Percentiles rank a stretch among this genome's conserved stretches.
Evolutionary conservation across 2,888 invertebrate species (phyloP).

Genomic region (Tiliacea citrago): DNA sequence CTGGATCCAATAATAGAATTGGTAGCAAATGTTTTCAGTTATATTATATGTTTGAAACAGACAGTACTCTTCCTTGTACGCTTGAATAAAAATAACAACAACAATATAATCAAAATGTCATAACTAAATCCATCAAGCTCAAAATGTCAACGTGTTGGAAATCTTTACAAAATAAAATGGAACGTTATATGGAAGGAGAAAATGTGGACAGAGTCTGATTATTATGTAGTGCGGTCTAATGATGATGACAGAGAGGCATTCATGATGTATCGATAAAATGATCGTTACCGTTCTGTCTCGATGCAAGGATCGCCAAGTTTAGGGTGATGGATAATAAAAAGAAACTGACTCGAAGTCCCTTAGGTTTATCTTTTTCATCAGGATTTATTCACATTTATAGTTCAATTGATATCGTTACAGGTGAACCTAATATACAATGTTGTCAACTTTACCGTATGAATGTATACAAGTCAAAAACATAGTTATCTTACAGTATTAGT

Average conservation of each 20-base stretch:
- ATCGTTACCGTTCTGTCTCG: conserved; percentile 89
- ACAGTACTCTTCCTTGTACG: conserved; percentile 83
- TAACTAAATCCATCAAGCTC: conserved; percentile 84
- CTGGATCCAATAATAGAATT: conserved; percentile 64
- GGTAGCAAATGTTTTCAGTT: background rate
- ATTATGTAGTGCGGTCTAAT: conserved; percentile 86
- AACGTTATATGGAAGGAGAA: conserved; percentile 83
- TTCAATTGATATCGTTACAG: conserved; percentile 86
- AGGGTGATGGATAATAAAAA: conserved; percentile 84
- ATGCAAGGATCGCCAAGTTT: conserved; percentile 87
- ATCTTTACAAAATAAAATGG: conserved; percentile 78
- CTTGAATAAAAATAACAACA: conserved; percentile 76
- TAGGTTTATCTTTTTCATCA: conserved; percentile 83
- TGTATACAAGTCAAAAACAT: conserved; percentile 91
- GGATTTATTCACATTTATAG: conserved; percentile 90
- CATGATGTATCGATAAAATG: conserved; percentile 90
- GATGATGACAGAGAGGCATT: conserved; percentile 90
- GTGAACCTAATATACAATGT: conserved; percentile 88
- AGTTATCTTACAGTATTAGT: conserved; percentile 87
- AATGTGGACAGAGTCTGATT: conserved; percentile 85
- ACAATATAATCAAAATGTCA: conserved; percentile 74
- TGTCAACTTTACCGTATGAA: conserved; percentile 87
- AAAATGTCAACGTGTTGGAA: conserved; percentile 78
- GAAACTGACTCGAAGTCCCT: conserved; percentile 84
- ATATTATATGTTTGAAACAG: conserved; percentile 8